Conservation (phyloP, 2,888 invertebrate genomes). For the Dasysyrphus albostriatus region DNA sequence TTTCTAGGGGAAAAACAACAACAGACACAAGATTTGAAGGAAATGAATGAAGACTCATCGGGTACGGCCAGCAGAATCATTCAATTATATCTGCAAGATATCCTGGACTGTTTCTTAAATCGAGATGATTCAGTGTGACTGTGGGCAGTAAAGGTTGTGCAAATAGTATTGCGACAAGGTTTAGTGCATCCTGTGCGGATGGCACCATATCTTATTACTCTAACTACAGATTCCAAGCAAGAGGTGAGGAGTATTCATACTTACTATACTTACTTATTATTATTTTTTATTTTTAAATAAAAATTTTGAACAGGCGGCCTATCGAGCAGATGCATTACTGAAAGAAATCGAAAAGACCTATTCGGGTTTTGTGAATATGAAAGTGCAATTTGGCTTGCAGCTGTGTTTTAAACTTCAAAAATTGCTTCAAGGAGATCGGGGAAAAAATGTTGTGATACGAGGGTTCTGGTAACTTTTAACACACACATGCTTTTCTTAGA, state of each 20-base stretch:
- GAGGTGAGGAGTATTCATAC: slow-evolving; percentile 85
- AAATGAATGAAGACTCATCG: slow-evolving; percentile 99
- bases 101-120: slow-evolving; percentile 96
- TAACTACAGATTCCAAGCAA: slow-evolving; percentile 97
- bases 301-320: slow-evolving; percentile 84
- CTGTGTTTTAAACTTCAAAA: slow-evolving; percentile 94
- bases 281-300: not conserved
- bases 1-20: slow-evolving; percentile 93
- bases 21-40: slow-evolving; percentile 97
- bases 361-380: slow-evolving; percentile 99
- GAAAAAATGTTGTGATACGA: slow-evolving; percentile 87
- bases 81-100: slow-evolving; percentile 97
- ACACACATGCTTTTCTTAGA: slow-evolving; percentile 59
- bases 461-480: slow-evolving; percentile 88
- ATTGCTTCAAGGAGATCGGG: slow-evolving; percentile 87
- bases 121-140: slow-evolving; percentile 92
- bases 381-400: slow-evolving; percentile 96
- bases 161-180: slow-evolving; percentile 97
- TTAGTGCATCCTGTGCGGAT: slow-evolving; percentile 98
- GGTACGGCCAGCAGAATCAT: slow-evolving; percentile 99
- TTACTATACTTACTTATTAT: not conserved
- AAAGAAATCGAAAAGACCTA: slow-evolving; percentile 99
- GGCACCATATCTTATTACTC: slow-evolving; percentile 98
- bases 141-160: slow-evolving; percentile 96
- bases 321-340: slow-evolving; percentile 97